phyloP scores from a whole-genome alignment of 2,113 vertebrate genomes.

The Piprites chloris region DNA sequence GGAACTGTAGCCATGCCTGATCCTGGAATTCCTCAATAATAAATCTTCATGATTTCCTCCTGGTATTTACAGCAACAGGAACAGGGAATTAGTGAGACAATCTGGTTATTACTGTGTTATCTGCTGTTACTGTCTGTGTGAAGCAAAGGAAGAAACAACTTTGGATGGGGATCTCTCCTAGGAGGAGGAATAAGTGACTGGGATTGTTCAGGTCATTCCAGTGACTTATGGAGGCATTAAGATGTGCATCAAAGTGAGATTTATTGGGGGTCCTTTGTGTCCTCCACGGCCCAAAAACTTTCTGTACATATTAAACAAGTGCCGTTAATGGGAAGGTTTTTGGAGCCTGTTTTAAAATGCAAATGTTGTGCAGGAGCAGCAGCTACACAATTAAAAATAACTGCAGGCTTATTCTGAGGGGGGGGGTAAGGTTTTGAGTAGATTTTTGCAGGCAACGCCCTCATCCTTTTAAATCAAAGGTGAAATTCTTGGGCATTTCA shows the following conservation, averaged over 20 bases:
- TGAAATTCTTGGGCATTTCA: no score
- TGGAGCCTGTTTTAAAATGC: not conserved
- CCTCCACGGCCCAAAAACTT: not conserved
- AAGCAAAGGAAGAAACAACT: not conserved
- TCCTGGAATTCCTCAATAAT: not conserved
- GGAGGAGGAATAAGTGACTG: not conserved
- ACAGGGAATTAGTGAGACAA: not conserved
- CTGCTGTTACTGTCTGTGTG: not conserved
- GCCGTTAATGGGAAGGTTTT: not conserved
- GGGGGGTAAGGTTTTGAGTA: not conserved
- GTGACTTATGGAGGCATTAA: not conserved
- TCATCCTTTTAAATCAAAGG: not conserved
- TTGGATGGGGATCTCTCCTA: not conserved
- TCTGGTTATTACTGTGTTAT: not conserved
- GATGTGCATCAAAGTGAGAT: not conserved
- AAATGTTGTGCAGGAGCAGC: not conserved
- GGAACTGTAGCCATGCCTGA: not conserved
- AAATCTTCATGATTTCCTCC: not conserved
- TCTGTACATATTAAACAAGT: not conserved
- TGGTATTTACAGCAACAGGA: not conserved
- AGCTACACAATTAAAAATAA: not conserved
- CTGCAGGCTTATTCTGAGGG: fast-evolving
- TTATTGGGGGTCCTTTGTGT: not conserved
- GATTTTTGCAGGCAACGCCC: fast-evolving
- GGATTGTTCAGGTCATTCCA: not conserved